A percentile compares a stretch with the other conserved stretches of the same genome.
phyloP scores from a whole-genome alignment of 1,140 invertebrate genomes.

The Halictus rubicundus region DNA sequence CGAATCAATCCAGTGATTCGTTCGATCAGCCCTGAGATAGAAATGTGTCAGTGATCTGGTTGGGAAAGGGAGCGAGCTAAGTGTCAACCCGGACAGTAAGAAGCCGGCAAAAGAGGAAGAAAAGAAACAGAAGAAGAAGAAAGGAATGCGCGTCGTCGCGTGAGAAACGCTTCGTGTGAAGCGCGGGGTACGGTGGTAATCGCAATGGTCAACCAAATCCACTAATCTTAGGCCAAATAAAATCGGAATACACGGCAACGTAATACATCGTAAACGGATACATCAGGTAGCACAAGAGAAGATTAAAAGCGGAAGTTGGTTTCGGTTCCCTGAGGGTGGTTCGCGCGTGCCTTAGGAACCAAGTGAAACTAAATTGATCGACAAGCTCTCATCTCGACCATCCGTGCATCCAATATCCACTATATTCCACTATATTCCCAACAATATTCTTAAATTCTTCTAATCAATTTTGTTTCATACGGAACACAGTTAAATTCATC shows the following conservation, averaged over 20 bases:
- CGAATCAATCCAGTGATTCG: background rate
- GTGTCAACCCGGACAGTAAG: background rate
- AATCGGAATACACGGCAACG: slow-evolving; percentile 15
- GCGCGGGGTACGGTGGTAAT: background rate
- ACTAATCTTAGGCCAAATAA: slow-evolving; percentile 2
- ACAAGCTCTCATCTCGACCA: background rate
- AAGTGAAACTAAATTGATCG: background rate
- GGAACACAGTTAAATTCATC: too few species aligned
- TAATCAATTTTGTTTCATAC: too few species aligned
- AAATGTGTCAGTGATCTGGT: slow-evolving; percentile 43
- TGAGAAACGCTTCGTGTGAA: background rate
- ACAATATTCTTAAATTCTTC: too few species aligned
- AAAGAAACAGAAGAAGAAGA: background rate
- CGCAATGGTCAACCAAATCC: background rate
- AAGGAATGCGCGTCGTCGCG: slow-evolving; percentile 19
- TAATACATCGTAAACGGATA: slow-evolving; percentile 12
- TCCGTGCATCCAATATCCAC: background rate
- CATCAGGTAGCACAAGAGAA: slow-evolving; percentile 7
- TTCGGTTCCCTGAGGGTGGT: slow-evolving; percentile 6
- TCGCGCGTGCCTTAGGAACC: background rate
- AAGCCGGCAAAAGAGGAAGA: background rate
- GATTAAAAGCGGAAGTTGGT: slow-evolving; percentile 13
- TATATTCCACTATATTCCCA: too few species aligned
- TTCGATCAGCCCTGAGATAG: slow-evolving; percentile 25
- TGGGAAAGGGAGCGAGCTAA: slow-evolving; percentile 1